Evolutionary conservation across 2,113 vertebrate genomes (phyloP).

Genomic region (Salvator merianae): DNA sequence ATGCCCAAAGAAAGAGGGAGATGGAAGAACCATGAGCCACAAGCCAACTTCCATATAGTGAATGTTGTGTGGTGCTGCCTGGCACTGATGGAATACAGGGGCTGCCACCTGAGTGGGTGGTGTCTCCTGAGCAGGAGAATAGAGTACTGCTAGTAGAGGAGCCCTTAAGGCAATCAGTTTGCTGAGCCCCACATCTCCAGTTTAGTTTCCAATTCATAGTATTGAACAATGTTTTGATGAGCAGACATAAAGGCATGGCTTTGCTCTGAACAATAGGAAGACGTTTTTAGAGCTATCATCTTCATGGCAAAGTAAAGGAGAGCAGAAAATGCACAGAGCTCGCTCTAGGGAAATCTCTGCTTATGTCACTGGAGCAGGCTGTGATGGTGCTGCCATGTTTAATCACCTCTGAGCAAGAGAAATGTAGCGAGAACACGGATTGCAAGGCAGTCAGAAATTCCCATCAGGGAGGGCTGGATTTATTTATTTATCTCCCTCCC

Average conservation of each 20-base stretch:
- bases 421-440: slow-evolving; percentile 41
- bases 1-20: too few species aligned
- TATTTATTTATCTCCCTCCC: slow-evolving; percentile 50
- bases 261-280: background rate
- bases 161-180: too few species aligned
- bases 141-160: too few species aligned
- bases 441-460: slow-evolving; percentile 40
- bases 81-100: too few species aligned
- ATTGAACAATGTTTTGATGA: background rate
- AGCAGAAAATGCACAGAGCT: background rate
- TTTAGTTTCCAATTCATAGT: background rate
- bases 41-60: too few species aligned
- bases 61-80: too few species aligned
- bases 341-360: slow-evolving; percentile 61
- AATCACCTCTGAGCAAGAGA: slow-evolving; percentile 52
- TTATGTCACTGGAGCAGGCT: slow-evolving; percentile 55
- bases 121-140: too few species aligned
- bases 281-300: slow-evolving; percentile 2
- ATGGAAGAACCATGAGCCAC: too few species aligned
- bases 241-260: fast-evolving
- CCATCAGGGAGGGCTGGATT: slow-evolving; percentile 46
- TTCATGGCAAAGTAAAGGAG: background rate
- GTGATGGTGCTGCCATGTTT: slow-evolving; percentile 64
- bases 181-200: too few species aligned
- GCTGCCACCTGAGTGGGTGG: too few species aligned